phyloP scores from a whole-genome alignment of 2,113 vertebrate species.

The Aythya baeri region DNA sequence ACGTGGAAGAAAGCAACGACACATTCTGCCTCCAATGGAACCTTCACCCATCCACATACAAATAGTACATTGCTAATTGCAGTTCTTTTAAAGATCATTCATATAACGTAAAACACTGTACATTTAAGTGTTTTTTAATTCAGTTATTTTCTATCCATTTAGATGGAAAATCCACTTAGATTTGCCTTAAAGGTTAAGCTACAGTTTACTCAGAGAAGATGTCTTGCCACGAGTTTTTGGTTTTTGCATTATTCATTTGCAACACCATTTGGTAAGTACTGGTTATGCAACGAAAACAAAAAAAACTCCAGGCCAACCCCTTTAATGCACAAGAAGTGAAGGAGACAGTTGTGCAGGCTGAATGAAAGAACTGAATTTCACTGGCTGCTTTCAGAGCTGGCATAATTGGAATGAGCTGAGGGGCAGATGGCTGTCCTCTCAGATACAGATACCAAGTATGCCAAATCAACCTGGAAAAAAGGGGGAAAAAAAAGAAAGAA shows the following conservation, averaged over 20 bases:
- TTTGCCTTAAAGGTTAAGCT: neutral
- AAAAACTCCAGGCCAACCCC: neutral
- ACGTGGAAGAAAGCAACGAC: neutral
- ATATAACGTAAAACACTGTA: neutral
- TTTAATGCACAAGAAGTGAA: conserved; percentile 28
- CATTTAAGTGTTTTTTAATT: neutral
- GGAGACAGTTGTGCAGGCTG: conserved; percentile 13
- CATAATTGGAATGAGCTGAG: neutral
- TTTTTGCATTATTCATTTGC: neutral
- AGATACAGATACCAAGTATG: neutral
- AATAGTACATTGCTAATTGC: neutral
- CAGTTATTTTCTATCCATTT: neutral
- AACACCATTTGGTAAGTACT: neutral
- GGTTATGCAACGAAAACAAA: neutral
- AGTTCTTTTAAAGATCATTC: neutral
- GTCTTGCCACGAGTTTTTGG: neutral
- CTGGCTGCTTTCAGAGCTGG: conserved; percentile 6
- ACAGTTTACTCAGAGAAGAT: neutral
- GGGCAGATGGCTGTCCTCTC: conserved; percentile 44
- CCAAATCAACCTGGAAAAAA: neutral
- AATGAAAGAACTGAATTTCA: conserved; percentile 20
- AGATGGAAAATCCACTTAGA: neutral
- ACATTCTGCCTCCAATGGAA: neutral
- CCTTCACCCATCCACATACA: neutral
- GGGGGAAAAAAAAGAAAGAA: neutral